These are phyloP conservation scores for Chymomyza amoena DNA, from an alignment of 2,888 invertebrate genomes.

Conservation along the genomic window DNA sequence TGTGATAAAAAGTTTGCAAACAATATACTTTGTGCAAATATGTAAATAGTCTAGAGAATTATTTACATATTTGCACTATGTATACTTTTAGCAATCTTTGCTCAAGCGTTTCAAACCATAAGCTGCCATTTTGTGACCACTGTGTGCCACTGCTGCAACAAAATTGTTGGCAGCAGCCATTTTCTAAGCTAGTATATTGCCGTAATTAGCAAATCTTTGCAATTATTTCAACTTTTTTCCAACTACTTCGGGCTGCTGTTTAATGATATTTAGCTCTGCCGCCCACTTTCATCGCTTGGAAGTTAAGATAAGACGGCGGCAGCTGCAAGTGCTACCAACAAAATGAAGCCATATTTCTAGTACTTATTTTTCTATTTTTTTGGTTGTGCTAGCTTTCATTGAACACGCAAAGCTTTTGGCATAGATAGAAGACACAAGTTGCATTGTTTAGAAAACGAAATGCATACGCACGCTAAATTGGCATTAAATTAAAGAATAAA, in stretches of 20 bases:
- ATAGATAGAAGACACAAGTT: constrained; percentile 30
- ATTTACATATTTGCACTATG: too few relatives aligned
- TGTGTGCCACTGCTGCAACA: not conserved
- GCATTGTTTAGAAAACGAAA: constrained; percentile 56
- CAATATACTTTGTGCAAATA: too few relatives aligned
- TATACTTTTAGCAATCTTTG: too few relatives aligned
- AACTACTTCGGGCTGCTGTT: constrained; percentile 31
- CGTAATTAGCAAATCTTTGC: constrained; percentile 65
- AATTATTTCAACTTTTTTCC: constrained; percentile 53
- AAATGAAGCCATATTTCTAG: not conserved
- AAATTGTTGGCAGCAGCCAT: constrained; percentile 33
- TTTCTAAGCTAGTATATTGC: constrained; percentile 57
- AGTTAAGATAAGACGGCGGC: not conserved
- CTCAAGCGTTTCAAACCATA: not conserved
- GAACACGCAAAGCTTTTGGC: constrained; percentile 55
- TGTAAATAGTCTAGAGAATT: too few relatives aligned
- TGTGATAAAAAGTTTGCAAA: too few relatives aligned
- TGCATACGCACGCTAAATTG: constrained; percentile 43
- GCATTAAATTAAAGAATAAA: constrained; percentile 38
- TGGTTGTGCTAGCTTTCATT: constrained; percentile 34
- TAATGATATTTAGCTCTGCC: constrained; percentile 56
- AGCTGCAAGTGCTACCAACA: not conserved
- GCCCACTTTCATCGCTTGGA: constrained; percentile 70
- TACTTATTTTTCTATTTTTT: constrained; percentile 20
- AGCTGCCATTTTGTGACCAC: not conserved